Conservation (phyloP, 2,797 vertebrate species). For the Loriculus beryllinus region DNA sequence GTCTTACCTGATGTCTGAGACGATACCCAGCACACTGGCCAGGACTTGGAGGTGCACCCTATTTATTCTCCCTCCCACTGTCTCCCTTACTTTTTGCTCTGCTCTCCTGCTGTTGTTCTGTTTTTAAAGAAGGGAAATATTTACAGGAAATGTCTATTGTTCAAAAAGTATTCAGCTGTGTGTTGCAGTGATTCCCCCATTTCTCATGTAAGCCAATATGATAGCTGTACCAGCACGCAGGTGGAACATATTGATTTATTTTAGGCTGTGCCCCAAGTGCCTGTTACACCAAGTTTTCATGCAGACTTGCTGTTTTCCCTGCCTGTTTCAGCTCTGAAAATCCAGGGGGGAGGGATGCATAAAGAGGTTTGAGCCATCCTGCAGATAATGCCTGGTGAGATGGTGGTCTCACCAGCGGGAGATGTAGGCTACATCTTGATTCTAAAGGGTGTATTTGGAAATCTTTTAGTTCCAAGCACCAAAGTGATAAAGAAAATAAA, state of each 20-base stretch:
- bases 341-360: not conserved
- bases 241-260: not conserved
- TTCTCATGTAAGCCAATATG: not conserved
- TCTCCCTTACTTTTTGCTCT: not conserved
- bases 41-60: not conserved
- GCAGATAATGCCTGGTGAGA: not conserved
- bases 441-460: not conserved
- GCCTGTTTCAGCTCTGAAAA: not conserved
- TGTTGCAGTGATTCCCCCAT: not conserved
- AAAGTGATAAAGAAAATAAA: constrained; percentile 62
- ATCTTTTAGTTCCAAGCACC: constrained; percentile 23
- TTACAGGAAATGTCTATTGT: not conserved
- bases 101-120: not conserved
- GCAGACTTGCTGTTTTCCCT: not conserved
- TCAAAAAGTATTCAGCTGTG: not conserved
- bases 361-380: accelerated
- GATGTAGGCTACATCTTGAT: not conserved
- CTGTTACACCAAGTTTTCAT: not conserved
- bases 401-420: not conserved
- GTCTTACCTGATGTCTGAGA: not conserved
- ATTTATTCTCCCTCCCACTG: not conserved
- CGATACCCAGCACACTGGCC: not conserved
- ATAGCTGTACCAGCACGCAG: not conserved
- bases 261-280: not conserved
- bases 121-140: not conserved